Conservation (phyloP, 1,140 invertebrate genomes). For the Drosophila sproati region DNA sequence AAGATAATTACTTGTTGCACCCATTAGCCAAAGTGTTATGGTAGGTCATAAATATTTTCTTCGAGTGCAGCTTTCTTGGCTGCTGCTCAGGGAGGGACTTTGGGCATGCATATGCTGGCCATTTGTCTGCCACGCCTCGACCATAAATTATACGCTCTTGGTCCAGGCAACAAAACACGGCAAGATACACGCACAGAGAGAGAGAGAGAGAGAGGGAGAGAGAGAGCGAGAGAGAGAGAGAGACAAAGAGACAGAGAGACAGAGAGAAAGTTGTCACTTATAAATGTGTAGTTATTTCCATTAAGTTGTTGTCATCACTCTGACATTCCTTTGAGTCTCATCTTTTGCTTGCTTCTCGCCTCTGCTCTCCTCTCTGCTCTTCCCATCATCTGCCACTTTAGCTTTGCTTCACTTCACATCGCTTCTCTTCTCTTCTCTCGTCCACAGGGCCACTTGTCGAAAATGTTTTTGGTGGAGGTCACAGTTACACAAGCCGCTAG, state of each 20-base stretch:
- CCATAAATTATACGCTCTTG: conserved; percentile 78
- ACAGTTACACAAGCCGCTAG: conserved; percentile 54
- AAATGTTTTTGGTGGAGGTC: conserved; percentile 53
- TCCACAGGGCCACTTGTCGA: conserved; percentile 52
- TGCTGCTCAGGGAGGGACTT: background rate
- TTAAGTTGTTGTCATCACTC: conserved; percentile 81
- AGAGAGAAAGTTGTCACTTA: conserved; percentile 75
- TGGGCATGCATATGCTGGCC: conserved; percentile 70
- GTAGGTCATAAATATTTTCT: background rate
- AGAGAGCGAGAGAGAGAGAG: conserved; percentile 51
- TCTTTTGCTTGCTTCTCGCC: conserved; percentile 18
- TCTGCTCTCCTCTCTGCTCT: background rate
- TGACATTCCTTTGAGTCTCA: conserved; percentile 73
- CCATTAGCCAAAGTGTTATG: too few relatives aligned
- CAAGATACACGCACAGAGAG: conserved; percentile 16
- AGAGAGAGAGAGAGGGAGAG: background rate
- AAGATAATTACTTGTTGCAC: too few relatives aligned
- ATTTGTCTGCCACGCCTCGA: conserved; percentile 79
- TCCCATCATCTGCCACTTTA: background rate
- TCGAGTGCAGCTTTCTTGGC: background rate
- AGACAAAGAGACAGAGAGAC: background rate
- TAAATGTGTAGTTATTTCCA: conserved; percentile 82
- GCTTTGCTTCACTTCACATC: background rate
- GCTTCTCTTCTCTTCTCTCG: background rate
- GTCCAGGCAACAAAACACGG: conserved; percentile 33